Percentiles rank a stretch among this genome's conserved stretches.
phyloP scores from a whole-genome alignment of 2,113 vertebrate species.

The Chlamydotis undulata region DNA sequence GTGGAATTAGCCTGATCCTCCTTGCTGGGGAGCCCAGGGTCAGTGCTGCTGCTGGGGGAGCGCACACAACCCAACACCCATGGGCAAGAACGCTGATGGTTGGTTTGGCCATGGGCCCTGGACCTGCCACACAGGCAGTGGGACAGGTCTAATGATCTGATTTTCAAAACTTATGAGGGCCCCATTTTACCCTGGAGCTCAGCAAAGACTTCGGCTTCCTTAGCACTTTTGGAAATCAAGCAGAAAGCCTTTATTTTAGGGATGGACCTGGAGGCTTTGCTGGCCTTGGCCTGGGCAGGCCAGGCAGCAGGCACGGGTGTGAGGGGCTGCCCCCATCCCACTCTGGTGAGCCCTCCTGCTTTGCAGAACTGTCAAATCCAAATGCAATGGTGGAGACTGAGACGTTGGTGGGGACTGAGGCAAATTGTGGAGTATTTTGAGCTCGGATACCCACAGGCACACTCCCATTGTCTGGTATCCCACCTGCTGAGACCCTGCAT shows the following conservation, averaged over 20 bases:
- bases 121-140: rapidly evolving
- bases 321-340: neutral
- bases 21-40: neutral
- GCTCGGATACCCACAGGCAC: neutral
- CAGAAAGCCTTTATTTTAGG: neutral
- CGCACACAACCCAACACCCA: rapidly evolving
- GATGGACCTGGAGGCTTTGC: neutral
- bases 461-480: neutral
- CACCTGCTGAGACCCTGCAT: neutral
- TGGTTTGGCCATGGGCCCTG: neutral
- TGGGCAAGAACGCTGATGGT: neutral
- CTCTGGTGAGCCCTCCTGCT: neutral
- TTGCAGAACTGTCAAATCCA: neutral
- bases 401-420: neutral
- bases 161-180: neutral
- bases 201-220: neutral
- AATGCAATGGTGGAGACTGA: neutral
- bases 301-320: neutral
- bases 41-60: rapidly evolving
- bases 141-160: neutral
- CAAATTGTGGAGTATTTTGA: neutral
- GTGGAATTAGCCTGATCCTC: neutral
- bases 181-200: neutral
- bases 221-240: neutral
- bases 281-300: rapidly evolving